Evolutionary conservation across 2,888 invertebrate genomes (phyloP).

Genomic region (Pachydiplax longipennis): DNA sequence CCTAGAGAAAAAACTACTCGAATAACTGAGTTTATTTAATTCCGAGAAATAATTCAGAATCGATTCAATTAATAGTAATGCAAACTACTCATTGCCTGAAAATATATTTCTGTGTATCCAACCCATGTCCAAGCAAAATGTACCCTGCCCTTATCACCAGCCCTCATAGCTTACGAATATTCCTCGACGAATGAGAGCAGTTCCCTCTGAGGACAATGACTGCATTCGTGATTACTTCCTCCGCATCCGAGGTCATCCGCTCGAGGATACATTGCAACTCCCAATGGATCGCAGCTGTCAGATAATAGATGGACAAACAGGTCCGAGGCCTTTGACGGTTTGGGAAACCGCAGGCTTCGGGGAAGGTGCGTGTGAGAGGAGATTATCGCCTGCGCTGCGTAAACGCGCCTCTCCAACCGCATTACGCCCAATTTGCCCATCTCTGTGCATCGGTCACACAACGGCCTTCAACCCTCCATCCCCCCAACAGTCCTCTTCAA

Average conservation of each 20-base stretch:
- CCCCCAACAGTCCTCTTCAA: neutral
- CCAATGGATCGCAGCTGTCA: constrained; percentile 5
- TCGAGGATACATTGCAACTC: neutral
- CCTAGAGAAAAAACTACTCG: too few relatives aligned
- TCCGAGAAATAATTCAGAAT: too few relatives aligned
- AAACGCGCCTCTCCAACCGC: constrained; percentile 27
- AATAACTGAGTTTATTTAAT: too few relatives aligned
- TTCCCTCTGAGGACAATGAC: neutral
- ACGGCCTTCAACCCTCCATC: neutral
- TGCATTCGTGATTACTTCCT: neutral
- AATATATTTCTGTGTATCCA: too few relatives aligned
- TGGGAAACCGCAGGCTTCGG: constrained; percentile 6
- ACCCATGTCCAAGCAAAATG: too few relatives aligned
- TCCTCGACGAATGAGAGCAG: neutral
- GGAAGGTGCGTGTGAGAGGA: constrained; percentile 6
- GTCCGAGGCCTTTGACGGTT: neutral
- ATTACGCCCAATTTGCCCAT: constrained; percentile 38
- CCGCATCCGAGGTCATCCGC: neutral
- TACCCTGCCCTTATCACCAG: too few relatives aligned
- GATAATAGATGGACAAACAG: constrained; percentile 17
- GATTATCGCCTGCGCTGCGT: constrained; percentile 18
- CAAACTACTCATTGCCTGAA: too few relatives aligned
- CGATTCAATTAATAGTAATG: too few relatives aligned
- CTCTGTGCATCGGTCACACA: neutral
- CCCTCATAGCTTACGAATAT: neutral